These are phyloP conservation scores for Gari tellinella DNA, from an alignment of 2,888 invertebrate species.

Conservation along the genomic window DNA sequence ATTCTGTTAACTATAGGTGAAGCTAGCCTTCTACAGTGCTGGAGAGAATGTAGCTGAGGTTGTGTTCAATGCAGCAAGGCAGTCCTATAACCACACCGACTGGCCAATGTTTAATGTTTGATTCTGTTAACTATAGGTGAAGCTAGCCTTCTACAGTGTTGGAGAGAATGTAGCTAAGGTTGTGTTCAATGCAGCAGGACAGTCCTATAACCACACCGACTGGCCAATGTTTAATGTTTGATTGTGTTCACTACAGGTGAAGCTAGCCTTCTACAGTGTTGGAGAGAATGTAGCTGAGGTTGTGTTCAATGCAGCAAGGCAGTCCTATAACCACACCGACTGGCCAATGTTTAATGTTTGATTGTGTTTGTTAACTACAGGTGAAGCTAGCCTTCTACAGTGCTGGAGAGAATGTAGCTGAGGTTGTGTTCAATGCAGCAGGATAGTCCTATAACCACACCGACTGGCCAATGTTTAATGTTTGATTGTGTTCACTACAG, in stretches of 20 bases:
- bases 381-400: conserved; percentile 52
- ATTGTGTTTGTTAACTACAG: conserved; percentile 19
- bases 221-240: conserved; percentile 17
- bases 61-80: conserved; percentile 37
- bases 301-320: conserved; percentile 37
- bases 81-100: conserved; percentile 31
- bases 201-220: conserved; percentile 31
- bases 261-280: conserved; percentile 46
- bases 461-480: conserved; percentile 12
- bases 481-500: conserved; percentile 19
- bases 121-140: conserved; percentile 35
- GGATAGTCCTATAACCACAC: conserved; percentile 33
- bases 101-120: conserved; percentile 17
- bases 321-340: conserved; percentile 31
- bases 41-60: conserved; percentile 46
- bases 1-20: conserved; percentile 35
- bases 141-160: conserved; percentile 46
- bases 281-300: conserved; percentile 46
- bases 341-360: conserved; percentile 17
- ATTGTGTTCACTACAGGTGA: conserved; percentile 35
- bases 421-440: conserved; percentile 47
- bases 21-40: conserved; percentile 46
- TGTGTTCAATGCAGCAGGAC: conserved; percentile 38
- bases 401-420: conserved; percentile 39
- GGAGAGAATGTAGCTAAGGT: conserved; percentile 45